Evolutionary conservation across 2,888 invertebrate species (phyloP).

Genomic region (Sphinx pinastri): DNA sequence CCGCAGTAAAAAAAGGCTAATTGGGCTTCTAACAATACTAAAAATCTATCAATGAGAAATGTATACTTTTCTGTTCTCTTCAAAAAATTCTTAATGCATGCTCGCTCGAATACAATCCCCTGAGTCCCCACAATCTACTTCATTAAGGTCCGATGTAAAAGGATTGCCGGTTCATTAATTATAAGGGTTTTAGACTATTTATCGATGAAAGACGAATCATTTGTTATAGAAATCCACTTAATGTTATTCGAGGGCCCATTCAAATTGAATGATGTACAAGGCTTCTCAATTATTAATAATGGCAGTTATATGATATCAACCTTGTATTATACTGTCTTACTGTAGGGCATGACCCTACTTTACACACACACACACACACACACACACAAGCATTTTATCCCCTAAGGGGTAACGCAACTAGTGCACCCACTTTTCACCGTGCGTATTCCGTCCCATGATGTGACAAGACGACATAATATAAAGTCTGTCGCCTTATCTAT

Average conservation of each 20-base stretch:
- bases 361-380: no score
- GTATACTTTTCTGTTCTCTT: neutral
- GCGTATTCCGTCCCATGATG: no score
- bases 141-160: constrained; percentile 69
- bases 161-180: constrained; percentile 79
- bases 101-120: constrained; percentile 33
- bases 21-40: no score
- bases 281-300: constrained; percentile 15
- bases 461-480: no score
- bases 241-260: constrained; percentile 27
- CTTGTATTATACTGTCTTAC: no score
- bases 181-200: constrained; percentile 69
- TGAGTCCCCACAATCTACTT: constrained; percentile 53
- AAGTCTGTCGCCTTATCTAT: no score
- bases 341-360: no score
- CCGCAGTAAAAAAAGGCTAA: no score
- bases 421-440: no score
- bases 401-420: no score
- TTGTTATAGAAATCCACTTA: constrained; percentile 48
- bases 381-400: no score
- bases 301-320: neutral
- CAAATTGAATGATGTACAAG: constrained; percentile 9
- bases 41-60: no score
- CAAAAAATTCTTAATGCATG: constrained; percentile 7
- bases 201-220: constrained; percentile 59